Conservation (phyloP, 2,888 invertebrate species). For the Cataglyphis rosenhaueri region DNA sequence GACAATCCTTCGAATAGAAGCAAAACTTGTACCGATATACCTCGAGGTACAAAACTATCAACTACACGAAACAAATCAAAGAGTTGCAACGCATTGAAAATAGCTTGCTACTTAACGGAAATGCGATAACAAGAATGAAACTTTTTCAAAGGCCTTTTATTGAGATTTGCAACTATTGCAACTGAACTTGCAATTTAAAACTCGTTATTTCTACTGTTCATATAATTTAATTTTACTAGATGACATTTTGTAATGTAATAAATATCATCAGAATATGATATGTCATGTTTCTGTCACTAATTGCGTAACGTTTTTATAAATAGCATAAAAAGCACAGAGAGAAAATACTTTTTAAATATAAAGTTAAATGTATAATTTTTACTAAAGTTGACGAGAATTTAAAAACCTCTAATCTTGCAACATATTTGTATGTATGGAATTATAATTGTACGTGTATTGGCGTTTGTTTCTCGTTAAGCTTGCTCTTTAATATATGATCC, state of each 20-base stretch:
- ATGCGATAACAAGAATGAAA: neutral
- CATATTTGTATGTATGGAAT: constrained; percentile 16
- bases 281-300: neutral
- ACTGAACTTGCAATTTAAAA: neutral
- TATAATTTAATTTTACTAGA: neutral
- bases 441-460: too few relatives aligned
- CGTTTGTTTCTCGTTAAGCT: neutral
- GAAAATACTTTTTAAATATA: constrained; percentile 10
- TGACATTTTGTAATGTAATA: neutral
- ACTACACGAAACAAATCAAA: neutral
- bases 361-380: constrained; percentile 7
- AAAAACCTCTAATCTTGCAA: neutral
- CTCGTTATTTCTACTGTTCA: neutral
- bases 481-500: neutral
- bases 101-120: constrained; percentile 5
- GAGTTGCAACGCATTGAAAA: neutral
- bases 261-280: neutral
- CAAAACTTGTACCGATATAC: constrained; percentile 24
- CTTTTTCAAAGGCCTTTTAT: neutral
- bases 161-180: neutral
- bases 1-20: constrained; percentile 8
- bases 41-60: neutral
- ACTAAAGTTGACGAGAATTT: neutral
- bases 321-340: neutral
- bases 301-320: neutral